Evolutionary conservation across 2,113 vertebrate genomes (phyloP).

Genomic region (Stomatorhinus ivindoensis): DNA sequence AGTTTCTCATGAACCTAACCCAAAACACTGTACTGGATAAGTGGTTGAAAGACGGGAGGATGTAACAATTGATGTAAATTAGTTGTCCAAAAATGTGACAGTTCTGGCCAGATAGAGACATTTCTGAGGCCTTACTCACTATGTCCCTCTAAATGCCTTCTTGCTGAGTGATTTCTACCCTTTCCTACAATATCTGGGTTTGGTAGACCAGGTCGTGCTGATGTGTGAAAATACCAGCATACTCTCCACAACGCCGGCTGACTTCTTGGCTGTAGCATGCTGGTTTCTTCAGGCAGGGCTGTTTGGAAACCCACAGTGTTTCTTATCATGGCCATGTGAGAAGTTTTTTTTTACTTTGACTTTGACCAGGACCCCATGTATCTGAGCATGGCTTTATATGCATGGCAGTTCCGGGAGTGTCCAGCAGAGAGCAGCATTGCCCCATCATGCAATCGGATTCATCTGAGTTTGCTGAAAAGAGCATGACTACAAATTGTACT

Average conservation of each 20-base stretch:
- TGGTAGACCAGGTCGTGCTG: neutral
- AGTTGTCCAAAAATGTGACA: neutral
- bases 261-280: neutral
- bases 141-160: neutral
- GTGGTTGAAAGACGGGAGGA: neutral
- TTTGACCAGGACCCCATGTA: no score
- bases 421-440: slow-evolving; percentile 61
- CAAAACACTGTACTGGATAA: neutral
- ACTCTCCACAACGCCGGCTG: neutral
- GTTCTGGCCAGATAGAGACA: neutral
- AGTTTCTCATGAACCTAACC: neutral
- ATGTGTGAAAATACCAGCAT: no score
- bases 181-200: neutral
- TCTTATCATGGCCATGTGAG: neutral
- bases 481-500: neutral
- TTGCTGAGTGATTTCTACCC: neutral
- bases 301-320: neutral
- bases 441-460: neutral
- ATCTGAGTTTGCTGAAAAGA: neutral
- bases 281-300: neutral
- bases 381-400: neutral
- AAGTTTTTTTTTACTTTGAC: no score
- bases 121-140: neutral
- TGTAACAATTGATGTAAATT: neutral
- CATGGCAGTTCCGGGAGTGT: neutral